Conservation (phyloP, 2,113 vertebrate genomes). For the Corvus moneduloides region DNA sequence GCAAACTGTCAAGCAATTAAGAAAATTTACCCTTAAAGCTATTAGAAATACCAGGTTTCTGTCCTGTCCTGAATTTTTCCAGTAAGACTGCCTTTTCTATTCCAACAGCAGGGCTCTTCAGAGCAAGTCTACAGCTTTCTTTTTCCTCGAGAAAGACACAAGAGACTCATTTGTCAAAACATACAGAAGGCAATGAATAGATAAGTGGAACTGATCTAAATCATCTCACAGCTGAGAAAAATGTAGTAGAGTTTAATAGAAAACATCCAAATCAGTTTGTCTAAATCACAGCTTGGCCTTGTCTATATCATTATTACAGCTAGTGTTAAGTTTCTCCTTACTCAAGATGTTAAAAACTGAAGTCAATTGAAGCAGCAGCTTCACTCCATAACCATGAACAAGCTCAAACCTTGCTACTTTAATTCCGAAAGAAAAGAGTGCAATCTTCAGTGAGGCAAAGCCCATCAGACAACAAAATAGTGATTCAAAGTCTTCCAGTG, state of each 20-base stretch:
- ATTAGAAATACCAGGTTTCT: neutral
- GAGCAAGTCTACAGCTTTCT: neutral
- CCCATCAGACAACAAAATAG: neutral
- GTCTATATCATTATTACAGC: neutral
- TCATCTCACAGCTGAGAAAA: neutral
- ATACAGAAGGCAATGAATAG: constrained; percentile 8
- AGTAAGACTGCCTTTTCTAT: neutral
- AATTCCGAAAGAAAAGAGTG: neutral
- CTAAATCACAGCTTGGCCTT: neutral
- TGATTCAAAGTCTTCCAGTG: neutral
- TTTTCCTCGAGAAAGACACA: neutral
- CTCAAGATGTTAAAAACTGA: neutral
- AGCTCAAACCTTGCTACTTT: neutral
- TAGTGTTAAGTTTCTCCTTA: neutral
- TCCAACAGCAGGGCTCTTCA: neutral
- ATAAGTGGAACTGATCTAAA: neutral
- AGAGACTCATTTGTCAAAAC: constrained; percentile 1
- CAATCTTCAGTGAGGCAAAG: neutral
- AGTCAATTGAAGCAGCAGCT: neutral
- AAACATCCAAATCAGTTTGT: neutral
- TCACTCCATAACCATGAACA: neutral
- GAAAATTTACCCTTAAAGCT: neutral
- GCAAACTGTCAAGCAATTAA: neutral
- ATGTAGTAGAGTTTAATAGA: neutral
- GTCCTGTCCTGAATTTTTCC: neutral